A percentile compares a stretch with the other conserved stretches of the same genome.
Evolutionary conservation across 2,888 invertebrate species (phyloP).

Genomic region (Chymomyza procnemis): DNA sequence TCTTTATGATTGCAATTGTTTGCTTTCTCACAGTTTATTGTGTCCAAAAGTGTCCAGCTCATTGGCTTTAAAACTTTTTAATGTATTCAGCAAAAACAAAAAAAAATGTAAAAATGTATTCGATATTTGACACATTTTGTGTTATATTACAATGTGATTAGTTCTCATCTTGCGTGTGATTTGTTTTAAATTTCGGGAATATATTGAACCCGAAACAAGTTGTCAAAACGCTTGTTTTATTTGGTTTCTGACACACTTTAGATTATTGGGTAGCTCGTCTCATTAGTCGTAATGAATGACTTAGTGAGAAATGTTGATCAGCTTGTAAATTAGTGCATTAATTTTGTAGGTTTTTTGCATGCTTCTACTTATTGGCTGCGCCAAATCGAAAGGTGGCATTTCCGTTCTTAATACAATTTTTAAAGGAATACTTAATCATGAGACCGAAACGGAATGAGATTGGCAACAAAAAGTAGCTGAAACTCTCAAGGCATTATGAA

Average conservation of each 20-base stretch:
- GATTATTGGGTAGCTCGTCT: background rate
- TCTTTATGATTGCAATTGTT: constrained; percentile 49
- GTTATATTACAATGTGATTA: constrained; percentile 14
- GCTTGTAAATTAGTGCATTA: background rate
- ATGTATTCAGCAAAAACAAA: background rate
- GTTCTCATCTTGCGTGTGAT: constrained; percentile 10
- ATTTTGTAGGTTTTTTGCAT: background rate
- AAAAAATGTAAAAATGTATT: constrained; percentile 11
- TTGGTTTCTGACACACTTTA: background rate
- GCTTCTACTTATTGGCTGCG: background rate
- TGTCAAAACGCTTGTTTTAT: background rate
- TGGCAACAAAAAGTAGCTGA: too few relatives aligned
- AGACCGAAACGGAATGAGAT: too few relatives aligned
- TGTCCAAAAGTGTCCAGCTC: background rate
- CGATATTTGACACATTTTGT: constrained; percentile 25
- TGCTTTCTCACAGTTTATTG: constrained; percentile 55
- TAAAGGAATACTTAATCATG: too few relatives aligned
- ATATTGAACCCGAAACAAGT: constrained; percentile 36
- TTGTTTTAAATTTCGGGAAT: constrained; percentile 3
- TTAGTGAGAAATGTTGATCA: background rate
- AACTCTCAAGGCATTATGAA: too few relatives aligned
- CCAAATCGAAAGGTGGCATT: background rate
- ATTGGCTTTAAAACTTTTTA: background rate
- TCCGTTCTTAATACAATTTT: background rate
- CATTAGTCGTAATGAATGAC: background rate